Percentiles rank a stretch among this genome's conserved stretches.
Evolutionary conservation across 2,113 vertebrate genomes (phyloP).

Genomic region (Ivindomyrus marchei): DNA sequence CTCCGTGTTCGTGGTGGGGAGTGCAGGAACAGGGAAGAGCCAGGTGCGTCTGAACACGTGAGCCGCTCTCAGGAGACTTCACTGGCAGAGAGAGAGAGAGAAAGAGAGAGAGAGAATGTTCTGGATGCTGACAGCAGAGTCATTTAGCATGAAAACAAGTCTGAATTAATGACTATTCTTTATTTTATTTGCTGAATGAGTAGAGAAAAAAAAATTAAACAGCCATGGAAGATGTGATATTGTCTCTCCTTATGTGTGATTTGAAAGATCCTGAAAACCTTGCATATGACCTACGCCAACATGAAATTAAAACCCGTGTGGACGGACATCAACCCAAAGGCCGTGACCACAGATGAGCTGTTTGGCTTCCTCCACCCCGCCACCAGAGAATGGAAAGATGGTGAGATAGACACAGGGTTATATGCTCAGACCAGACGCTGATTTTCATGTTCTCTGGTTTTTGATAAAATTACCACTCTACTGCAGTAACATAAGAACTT

Average conservation of each 20-base stretch:
- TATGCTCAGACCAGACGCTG: not conserved
- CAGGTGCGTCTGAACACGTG: constrained; percentile 44
- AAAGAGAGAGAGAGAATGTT: not conserved
- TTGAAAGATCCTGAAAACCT: constrained; percentile 58
- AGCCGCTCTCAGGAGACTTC: not conserved
- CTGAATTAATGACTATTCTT: not conserved
- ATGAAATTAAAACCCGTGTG: constrained; percentile 60
- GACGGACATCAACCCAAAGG: constrained; percentile 63
- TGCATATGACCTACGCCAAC: constrained; percentile 55
- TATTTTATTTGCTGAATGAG: not conserved
- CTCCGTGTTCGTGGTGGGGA: constrained; percentile 66
- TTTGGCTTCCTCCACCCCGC: constrained; percentile 64
- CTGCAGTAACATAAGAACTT: not conserved
- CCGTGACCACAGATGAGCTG: constrained; percentile 60
- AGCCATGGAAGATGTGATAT: not conserved
- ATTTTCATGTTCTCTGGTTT: not conserved
- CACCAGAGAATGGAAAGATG: constrained; percentile 66
- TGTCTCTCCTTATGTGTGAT: not conserved
- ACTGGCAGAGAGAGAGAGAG: not conserved
- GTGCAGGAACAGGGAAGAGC: constrained; percentile 63
- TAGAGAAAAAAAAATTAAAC: not conserved
- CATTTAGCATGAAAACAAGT: not conserved
- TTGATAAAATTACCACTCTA: not conserved
- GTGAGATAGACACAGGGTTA: constrained; percentile 37
- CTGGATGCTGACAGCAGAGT: not conserved